Evolutionary conservation across 2,888 invertebrate genomes (phyloP), one percentile per base, ranked within the genome.

Genomic region (Pristionchus mayeri): DNA sequence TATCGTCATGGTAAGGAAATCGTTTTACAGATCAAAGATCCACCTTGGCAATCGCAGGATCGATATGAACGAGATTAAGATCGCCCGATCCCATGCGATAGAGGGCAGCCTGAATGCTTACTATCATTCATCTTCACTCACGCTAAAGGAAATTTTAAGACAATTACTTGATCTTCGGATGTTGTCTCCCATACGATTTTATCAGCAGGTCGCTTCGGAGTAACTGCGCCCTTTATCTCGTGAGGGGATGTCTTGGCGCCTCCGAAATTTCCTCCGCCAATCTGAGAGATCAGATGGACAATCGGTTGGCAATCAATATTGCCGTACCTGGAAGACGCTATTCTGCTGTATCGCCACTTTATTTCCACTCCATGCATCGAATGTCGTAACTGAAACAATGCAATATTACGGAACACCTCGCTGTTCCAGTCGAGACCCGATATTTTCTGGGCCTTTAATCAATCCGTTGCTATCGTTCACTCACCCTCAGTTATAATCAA

Each of bases 41-140:
- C 21, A 87, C 87, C 85, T 94, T 94, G 1, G 98, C 96, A 93
- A 99, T 96, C 88, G 95, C 95, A 0, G 97, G 96, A 93, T 99
- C 98, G 90, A 99, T 97, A 93, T 99, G 99, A 24, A 99, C 94
- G 0, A 98, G 98, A 94, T 99, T 99, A 80, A 94, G 93, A 93
- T 99, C 99, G 0, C 98, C 98, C 84, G 95, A 95, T 85, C 93
- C 93, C 90, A 97, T 94, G 91, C 96, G 95, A 93, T 95, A 96
- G 3, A 95, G 90, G 30, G 34, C 63, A 4, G 63, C 63, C 63
- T 63, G 63, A 4, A 34, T 3, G 27, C 3, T 6, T 6, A 27
- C 27, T 6, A 2, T 24, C 57, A n/a, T 57, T 21, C 57, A 57
- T n/a, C 44, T 44, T 9, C 44, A 44, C 13, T 44, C 44, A 44